phyloP scores from a whole-genome alignment of 2,113 vertebrate species.

The Ondatra zibethicus region DNA sequence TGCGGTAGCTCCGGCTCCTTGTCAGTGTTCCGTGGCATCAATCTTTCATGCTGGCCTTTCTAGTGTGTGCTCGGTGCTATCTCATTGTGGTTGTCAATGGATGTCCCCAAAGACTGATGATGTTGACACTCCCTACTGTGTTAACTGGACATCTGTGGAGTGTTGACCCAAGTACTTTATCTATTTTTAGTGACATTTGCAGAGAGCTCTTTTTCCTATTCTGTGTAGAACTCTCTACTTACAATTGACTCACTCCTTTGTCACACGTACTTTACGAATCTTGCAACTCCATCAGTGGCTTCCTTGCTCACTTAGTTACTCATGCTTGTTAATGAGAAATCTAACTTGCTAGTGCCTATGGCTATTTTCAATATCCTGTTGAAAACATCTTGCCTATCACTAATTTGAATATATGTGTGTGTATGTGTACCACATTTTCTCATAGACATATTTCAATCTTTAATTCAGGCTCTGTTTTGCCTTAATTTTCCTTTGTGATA shows the following conservation, averaged over 20 bases:
- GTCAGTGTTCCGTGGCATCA: not conserved
- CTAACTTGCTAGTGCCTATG: not conserved
- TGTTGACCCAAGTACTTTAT: not conserved
- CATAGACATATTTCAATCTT: not conserved
- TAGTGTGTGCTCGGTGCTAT: not conserved
- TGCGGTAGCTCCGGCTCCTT: not conserved
- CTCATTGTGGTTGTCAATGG: not conserved
- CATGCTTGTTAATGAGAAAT: not conserved
- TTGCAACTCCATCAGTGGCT: not conserved
- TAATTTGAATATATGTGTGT: not conserved
- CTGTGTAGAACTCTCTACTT: not conserved
- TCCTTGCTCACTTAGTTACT: not conserved
- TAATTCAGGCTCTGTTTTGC: not conserved
- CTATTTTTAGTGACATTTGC: not conserved
- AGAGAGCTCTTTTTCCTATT: not conserved
- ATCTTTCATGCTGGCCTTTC: not conserved
- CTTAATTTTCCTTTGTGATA: not conserved
- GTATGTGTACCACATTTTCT: not conserved
- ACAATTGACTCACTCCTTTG: not conserved
- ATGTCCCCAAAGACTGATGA: not conserved
- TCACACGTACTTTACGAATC: not conserved
- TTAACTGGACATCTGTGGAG: not conserved
- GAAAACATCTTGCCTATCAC: not conserved
- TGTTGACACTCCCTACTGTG: not conserved
- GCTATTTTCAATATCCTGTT: not conserved